Evolutionary conservation across 1,140 invertebrate species (phyloP).

Genomic region (Rhagoletis pomonella): DNA sequence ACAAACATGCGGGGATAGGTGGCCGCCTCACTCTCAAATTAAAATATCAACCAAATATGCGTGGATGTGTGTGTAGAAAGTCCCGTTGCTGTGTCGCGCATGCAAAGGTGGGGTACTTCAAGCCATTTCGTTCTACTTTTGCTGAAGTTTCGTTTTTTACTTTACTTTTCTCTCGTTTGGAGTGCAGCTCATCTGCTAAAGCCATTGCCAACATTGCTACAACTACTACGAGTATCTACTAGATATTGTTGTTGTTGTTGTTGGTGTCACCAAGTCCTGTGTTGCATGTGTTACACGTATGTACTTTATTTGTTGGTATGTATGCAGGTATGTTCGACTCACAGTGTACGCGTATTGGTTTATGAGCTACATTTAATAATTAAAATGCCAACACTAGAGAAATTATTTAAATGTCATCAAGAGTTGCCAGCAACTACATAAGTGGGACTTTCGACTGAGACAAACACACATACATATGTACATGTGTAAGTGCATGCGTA

Average conservation of each 20-base stretch:
- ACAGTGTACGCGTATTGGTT: neutral
- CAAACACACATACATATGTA: neutral
- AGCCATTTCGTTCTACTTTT: slow-evolving; percentile 45
- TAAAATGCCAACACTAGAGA: slow-evolving; percentile 69
- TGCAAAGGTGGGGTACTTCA: neutral
- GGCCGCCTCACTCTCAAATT: slow-evolving; percentile 26
- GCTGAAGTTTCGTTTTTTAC: neutral
- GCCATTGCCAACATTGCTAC: neutral
- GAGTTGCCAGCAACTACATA: slow-evolving; percentile 37
- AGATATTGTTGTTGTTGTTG: neutral
- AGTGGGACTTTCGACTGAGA: neutral
- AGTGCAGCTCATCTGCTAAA: slow-evolving; percentile 7
- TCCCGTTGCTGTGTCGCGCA: neutral
- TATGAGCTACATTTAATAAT: slow-evolving; percentile 69
- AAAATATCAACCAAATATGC: slow-evolving; percentile 28
- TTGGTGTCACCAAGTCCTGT: neutral
- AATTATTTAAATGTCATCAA: slow-evolving; percentile 72
- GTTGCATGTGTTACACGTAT: neutral
- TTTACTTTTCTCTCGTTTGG: neutral
- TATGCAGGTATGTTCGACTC: neutral
- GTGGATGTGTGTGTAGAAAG: neutral
- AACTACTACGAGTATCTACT: neutral
- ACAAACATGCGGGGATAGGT: slow-evolving; percentile 17
- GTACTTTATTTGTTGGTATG: neutral
- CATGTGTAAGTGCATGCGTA: neutral